These are phyloP conservation scores for Heliangelus exortis DNA, from an alignment of 2,797 vertebrate species.

Conservation along the genomic window DNA sequence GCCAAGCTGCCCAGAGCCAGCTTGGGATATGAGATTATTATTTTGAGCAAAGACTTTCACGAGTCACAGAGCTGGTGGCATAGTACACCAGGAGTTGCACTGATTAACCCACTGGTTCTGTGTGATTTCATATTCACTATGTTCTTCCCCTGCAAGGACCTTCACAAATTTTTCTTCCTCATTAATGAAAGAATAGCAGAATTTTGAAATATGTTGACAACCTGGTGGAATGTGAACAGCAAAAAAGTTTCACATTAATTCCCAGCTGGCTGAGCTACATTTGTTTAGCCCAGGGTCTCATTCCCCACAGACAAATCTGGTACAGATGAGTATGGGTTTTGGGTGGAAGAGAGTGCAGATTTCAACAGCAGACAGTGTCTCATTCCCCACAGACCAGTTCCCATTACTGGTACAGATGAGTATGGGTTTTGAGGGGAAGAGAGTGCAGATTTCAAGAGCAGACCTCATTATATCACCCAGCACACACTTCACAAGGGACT, in stretches of 20 bases:
- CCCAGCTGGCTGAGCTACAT: not conserved
- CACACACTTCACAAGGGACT: not conserved
- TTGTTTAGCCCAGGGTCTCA: not conserved
- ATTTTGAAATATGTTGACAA: not conserved
- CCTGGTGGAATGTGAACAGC: not conserved
- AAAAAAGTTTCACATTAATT: not conserved
- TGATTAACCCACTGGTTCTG: not conserved
- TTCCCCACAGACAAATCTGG: not conserved
- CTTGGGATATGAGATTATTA: rapidly evolving
- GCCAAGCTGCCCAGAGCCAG: not conserved
- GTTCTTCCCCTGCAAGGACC: not conserved
- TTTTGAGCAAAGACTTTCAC: not conserved
- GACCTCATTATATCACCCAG: rapidly evolving
- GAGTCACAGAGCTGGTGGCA: not conserved
- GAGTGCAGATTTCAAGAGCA: too few relatives aligned
- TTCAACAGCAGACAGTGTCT: not conserved
- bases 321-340: not conserved
- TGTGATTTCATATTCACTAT: not conserved
- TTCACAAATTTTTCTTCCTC: not conserved
- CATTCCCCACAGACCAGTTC: not conserved
- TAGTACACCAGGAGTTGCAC: not conserved
- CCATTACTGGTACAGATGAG: not conserved
- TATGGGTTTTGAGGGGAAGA: not conserved
- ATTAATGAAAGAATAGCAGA: not conserved
- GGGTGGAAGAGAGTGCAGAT: not conserved